Evolutionary conservation across 2,113 vertebrate species (phyloP).

Genomic region (Casuarius casuarius): DNA sequence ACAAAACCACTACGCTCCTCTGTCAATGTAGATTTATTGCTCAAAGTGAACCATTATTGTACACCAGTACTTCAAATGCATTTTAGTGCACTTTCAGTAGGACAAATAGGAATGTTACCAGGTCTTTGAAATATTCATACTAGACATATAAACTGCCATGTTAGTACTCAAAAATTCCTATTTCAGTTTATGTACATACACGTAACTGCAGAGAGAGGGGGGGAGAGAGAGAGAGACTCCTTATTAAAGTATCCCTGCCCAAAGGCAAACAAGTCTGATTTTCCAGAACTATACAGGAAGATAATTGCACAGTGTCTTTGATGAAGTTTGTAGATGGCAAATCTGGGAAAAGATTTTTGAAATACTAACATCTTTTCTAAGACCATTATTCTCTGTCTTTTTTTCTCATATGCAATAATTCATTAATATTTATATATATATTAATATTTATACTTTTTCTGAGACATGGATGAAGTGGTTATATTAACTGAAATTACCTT

Average conservation of each 20-base stretch:
- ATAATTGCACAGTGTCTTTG: constrained; percentile 28
- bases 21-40: constrained; percentile 5
- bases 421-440: constrained; percentile 35
- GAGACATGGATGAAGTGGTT: neutral
- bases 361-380: neutral
- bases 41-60: neutral
- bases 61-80: neutral
- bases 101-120: neutral
- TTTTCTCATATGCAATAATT: constrained; percentile 23
- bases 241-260: constrained; percentile 6
- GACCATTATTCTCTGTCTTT: neutral
- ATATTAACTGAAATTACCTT: constrained; percentile 39
- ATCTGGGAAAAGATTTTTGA: neutral
- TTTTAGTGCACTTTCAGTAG: constrained; percentile 13
- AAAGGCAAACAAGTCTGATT: neutral
- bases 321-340: neutral
- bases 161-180: neutral
- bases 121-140: constrained; percentile 50
- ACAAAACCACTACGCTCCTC: neutral
- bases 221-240: neutral
- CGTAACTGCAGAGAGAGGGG: neutral
- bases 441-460: constrained; percentile 41
- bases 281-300: neutral
- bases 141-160: constrained; percentile 7
- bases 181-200: neutral